Base-by-base conservation (phyloP, 2,113 vertebrate species). In the Syngnathoides biaculeatus region DNA sequence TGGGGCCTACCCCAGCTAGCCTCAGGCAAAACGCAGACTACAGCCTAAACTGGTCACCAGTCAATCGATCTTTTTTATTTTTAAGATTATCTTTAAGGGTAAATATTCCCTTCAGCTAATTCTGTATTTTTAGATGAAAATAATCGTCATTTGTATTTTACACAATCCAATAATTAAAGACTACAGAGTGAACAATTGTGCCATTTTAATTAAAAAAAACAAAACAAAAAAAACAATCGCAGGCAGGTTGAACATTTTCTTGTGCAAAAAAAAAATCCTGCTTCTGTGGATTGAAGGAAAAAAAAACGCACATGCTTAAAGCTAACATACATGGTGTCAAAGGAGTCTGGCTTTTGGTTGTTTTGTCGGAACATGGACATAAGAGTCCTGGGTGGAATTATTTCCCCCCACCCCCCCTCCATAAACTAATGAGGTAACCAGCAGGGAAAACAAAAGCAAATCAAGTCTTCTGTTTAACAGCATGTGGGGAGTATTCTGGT, bases 211-310 rank as follows among this genome's bases (percentile, higher is more conserved):
- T 35, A 90, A 94, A 89, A 94, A 94, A 90, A 92, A 81, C 93
- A 90, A 88, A 90, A 94, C 89, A 94, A 94, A 90, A 92, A 81
- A 93, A 90, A 88, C 86, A 87, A 76, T 63, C 75, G 90, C 87
- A 58, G 69, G 66, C 79, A 84, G 81, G 62, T 89, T 88, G 79
- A 75, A 81, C 79, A 80, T 65, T 74, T 66, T 68, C 58, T 90
- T 94, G 95, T 95, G 94, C 94, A 96, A 91, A 91, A 95, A 86
- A 50, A 22, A 5, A 52, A 20, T 19, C 11, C 63, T 75, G 79
- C 80, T 79, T 72, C 74, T 78, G 61, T 82, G 65, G 65, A 75
- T 78, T 93, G 91, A 9, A 9, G 64, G 68, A 1, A 26, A 53
- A 64, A 38, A 35, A 52, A 48, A 40, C 4, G 24, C 55, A 26